Evolutionary conservation across 2,113 vertebrate genomes (phyloP).

Genomic region (Ammodramus savannarum): DNA sequence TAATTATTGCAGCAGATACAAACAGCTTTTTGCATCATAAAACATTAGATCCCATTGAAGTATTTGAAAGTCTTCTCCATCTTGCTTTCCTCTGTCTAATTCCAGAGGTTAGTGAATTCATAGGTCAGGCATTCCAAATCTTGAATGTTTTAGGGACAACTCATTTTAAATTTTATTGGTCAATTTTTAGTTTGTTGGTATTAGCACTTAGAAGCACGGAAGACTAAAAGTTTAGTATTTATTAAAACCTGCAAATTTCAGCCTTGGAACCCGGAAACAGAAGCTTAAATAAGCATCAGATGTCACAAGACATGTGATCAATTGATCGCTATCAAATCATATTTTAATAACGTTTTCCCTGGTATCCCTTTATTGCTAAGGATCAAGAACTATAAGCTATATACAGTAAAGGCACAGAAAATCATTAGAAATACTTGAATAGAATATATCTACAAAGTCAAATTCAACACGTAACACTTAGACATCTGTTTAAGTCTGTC

Average conservation of each 20-base stretch:
- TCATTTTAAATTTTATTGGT: not conserved
- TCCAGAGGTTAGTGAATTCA: not conserved
- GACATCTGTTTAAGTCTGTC: not conserved
- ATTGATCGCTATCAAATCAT: not conserved
- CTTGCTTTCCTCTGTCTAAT: not conserved
- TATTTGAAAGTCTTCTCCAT: not conserved
- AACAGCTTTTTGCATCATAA: not conserved
- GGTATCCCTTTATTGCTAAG: not conserved
- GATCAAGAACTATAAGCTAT: not conserved
- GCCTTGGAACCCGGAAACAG: not conserved
- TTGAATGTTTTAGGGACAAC: not conserved
- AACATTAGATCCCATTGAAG: not conserved
- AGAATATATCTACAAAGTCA: not conserved
- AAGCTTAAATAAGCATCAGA: not conserved
- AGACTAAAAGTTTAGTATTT: not conserved
- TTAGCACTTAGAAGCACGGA: not conserved
- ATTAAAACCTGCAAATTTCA: not conserved
- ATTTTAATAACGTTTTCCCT: not conserved
- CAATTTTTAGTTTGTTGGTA: not conserved
- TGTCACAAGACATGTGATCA: not conserved
- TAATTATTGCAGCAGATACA: not conserved
- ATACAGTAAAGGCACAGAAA: not conserved
- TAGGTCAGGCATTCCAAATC: not conserved
- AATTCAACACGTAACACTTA: not conserved
- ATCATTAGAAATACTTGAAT: not conserved